Base-by-base conservation (phyloP, 2,888 invertebrate species). In the Drosophila fulvimacula region DNA sequence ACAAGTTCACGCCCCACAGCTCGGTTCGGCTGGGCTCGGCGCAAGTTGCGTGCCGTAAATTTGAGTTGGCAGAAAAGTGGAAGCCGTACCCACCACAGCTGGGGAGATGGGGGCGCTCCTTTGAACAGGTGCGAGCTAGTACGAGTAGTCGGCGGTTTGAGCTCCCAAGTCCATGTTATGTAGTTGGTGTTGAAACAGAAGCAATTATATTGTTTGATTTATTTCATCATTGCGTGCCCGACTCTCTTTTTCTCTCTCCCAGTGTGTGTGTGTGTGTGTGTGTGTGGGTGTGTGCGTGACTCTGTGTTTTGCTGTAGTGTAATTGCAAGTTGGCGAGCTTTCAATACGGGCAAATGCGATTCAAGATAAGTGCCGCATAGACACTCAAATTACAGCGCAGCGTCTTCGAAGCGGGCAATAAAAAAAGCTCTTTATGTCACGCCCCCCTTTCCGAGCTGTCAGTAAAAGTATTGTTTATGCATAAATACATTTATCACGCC, bases 201-300 rank as follows among this genome's bases (percentile, higher is more conserved):
- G 82, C 84, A 76, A 88, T 84, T 86, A 88, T 81, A 81, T 83
- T 81, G 75, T 79, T 86, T 85, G 89, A 85, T 85, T 85, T 85
- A 88, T 85, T 83, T 85, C 69, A 48, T 82, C 86, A 83, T 88
- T 84, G 86, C 88, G 80, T 84, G 88, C 69, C 69, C 55, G 41
- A 30, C 67, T 65, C 51, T 55, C 52, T 69, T 39, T 32, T 32
- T 44, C 27, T 36, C 52, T 42, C 53, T 32, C 2, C 1, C 24
- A 1, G 27, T 57, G 46, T 69, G 51, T 55, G 44, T 55, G 24
- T 34, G 21, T 24, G n/a, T 39, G 60, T 39, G 60, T 55, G 48
- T 41, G 52, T 57, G 49, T 51, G 69, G 48, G 70, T 62, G 75
- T 61, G 72, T 76, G 76, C 73, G 76, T 74, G 79, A 74, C 79